These are phyloP conservation scores for Malurus elegans DNA, from an alignment of 2,113 vertebrate species.

Conservation along the genomic window DNA sequence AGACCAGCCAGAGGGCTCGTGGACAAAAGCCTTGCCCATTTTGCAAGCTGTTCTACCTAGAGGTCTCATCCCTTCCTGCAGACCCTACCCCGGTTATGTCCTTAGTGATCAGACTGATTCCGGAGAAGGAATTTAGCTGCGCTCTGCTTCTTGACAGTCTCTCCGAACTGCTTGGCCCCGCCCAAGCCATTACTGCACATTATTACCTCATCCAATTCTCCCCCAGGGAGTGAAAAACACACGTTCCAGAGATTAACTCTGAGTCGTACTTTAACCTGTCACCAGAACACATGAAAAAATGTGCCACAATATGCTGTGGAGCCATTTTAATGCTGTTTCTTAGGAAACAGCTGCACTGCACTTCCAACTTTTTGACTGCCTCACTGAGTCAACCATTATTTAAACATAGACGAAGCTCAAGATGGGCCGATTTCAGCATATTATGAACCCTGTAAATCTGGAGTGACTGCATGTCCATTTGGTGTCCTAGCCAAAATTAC, in stretches of 20 bases:
- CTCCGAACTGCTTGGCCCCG: background rate
- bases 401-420: background rate
- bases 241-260: slow-evolving; percentile 26
- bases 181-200: slow-evolving; percentile 21
- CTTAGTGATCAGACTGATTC: background rate
- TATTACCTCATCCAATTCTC: slow-evolving; percentile 28
- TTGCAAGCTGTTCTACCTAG: background rate
- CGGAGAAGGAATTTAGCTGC: background rate
- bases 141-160: background rate
- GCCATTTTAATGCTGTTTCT: background rate
- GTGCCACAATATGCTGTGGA: background rate
- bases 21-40: background rate
- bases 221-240: slow-evolving; percentile 24
- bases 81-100: background rate
- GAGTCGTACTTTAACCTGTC: background rate
- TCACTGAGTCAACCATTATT: background rate
- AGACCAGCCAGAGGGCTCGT: background rate
- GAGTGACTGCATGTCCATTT: background rate
- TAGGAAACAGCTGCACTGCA: background rate
- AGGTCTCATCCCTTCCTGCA: background rate
- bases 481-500: background rate
- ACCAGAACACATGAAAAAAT: background rate
- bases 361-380: background rate
- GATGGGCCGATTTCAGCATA: background rate
- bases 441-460: background rate